A percentile compares a stretch with the other conserved stretches of the same genome.
Conservation (phyloP, 1,140 invertebrate genomes). For the Bombus vancouverensis region DNA sequence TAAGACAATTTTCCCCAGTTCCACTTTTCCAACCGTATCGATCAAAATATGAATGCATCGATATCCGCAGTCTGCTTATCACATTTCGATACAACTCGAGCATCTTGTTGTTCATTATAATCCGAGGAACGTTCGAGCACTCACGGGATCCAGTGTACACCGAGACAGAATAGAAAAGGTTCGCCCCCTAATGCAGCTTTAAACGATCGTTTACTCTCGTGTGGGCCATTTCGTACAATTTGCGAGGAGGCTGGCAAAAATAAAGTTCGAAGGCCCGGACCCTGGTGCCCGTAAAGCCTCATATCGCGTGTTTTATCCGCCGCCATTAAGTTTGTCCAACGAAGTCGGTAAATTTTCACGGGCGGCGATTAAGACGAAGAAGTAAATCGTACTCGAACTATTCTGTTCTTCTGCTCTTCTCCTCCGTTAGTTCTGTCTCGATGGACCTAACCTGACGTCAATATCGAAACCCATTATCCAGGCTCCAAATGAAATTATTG, state of each 20-base stretch:
- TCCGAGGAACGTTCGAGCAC: not conserved
- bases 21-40: not conserved
- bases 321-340: not conserved
- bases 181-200: not conserved
- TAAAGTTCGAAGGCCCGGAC: not conserved
- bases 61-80: not conserved
- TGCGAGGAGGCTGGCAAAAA: not conserved
- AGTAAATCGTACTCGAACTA: not conserved
- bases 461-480: not conserved
- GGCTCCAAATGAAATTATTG: conserved; percentile 12
- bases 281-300: not conserved
- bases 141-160: not conserved
- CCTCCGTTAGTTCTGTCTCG: not conserved
- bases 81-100: not conserved
- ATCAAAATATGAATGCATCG: not conserved
- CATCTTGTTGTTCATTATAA: not conserved
- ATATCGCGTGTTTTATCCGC: not conserved
- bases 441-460: not conserved
- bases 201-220: conserved; percentile 14
- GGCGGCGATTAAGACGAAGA: conserved; percentile 23
- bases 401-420: not conserved
- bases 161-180: conserved; percentile 6
- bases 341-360: conserved; percentile 11
- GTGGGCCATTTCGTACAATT: conserved; percentile 17
- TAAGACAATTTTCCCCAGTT: not conserved